Conservation (phyloP, 2,888 invertebrate species). For the Cryptocephalus primarius region DNA sequence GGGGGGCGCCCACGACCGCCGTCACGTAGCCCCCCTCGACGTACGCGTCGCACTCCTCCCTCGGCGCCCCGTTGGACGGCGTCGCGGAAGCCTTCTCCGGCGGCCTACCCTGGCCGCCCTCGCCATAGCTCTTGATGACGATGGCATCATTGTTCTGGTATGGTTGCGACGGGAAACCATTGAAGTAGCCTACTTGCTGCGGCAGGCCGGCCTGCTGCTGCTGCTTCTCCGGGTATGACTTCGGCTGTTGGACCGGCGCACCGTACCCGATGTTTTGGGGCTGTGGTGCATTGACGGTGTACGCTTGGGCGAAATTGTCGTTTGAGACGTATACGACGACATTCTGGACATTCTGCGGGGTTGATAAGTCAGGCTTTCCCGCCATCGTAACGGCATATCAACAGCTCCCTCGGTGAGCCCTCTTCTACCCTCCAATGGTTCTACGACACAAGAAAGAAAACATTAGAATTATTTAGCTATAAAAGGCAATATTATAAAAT, state of each 20-base stretch:
- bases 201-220: conserved; percentile 16
- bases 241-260: conserved; percentile 29
- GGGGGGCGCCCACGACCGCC: conserved; percentile 31
- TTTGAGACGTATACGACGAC: conserved; percentile 48
- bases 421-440: conserved; percentile 32
- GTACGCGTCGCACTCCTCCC: conserved; percentile 27
- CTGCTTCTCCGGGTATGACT: conserved; percentile 28
- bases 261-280: conserved; percentile 30
- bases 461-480: not conserved
- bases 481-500: too few relatives aligned
- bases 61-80: conserved; percentile 16
- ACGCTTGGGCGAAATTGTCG: conserved; percentile 44
- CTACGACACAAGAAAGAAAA: conserved; percentile 23
- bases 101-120: conserved; percentile 23
- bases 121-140: conserved; percentile 19
- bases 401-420: conserved; percentile 43
- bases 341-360: conserved; percentile 42
- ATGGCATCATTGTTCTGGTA: conserved; percentile 25
- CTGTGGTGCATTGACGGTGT: conserved; percentile 33
- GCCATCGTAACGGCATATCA: conserved; percentile 67
- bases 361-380: conserved; percentile 66
- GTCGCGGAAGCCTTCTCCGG: conserved; percentile 10
- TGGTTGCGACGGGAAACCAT: conserved; percentile 29
- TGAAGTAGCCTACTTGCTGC: conserved; percentile 20
- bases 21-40: conserved; percentile 28